A percentile compares a stretch with the other conserved stretches of the same genome.
phyloP scores from a whole-genome alignment of 2,113 vertebrate species.

The Rafetus swinhoei region DNA sequence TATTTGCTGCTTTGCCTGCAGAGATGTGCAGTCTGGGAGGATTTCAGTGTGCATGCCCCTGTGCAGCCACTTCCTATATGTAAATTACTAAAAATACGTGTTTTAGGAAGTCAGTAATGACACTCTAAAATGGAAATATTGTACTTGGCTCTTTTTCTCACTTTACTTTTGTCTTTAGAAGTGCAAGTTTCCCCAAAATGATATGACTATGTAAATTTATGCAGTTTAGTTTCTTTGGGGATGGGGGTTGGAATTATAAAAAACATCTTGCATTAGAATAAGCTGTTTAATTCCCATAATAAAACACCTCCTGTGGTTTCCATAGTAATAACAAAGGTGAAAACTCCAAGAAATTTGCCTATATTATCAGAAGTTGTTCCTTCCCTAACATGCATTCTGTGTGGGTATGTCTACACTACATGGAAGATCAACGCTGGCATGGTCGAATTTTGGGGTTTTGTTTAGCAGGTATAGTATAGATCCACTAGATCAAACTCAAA shows the following conservation, averaged over 20 bases:
- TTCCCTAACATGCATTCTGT: conserved; percentile 5
- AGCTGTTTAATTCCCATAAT: neutral
- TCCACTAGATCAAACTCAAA: no score
- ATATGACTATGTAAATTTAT: neutral
- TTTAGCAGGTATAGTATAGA: no score
- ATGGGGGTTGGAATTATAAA: neutral
- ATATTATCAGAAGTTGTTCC: conserved; percentile 16
- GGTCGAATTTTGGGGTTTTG: no score
- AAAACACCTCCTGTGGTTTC: neutral
- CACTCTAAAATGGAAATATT: neutral
- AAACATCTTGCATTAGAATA: neutral
- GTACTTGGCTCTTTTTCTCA: conserved; percentile 28
- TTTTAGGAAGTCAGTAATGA: conserved; percentile 12
- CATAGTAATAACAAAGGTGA: neutral
- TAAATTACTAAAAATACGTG: conserved; percentile 40
- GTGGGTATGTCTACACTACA: no score
- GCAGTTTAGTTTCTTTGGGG: neutral
- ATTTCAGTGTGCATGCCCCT: neutral
- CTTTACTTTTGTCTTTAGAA: neutral
- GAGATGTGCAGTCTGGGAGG: neutral
- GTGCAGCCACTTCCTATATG: neutral
- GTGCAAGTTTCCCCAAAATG: conserved; percentile 1
- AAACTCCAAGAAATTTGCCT: neutral
- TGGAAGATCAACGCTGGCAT: no score
- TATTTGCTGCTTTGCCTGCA: neutral